Evolutionary conservation across 2,113 vertebrate species (phyloP), one percentile per base, ranked within the genome.

Genomic region (Neolamprologus falcicula): DNA sequence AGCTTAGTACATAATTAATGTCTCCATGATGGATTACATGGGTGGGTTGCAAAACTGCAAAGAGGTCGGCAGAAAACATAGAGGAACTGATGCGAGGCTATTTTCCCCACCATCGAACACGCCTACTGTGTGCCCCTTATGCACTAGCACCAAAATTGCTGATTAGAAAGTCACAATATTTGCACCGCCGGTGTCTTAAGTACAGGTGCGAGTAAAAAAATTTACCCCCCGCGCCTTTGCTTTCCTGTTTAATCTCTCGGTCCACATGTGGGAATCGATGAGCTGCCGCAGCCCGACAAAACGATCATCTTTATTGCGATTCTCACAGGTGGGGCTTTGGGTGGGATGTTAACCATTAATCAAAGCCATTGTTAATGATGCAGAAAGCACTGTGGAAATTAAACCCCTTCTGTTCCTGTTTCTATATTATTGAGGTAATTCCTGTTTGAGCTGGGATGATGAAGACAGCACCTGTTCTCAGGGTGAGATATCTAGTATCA

Each of bases 1-100:
- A 96, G 93, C 90, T 85, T 87, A 81, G 85, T 90, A 92, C 93
- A 94, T 96, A 96, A 97, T 96, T 95, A 96, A 96, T 96, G 95
- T 95, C 96, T 95, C 87, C 61, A 89, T 93, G 94, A 94, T 95
- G 96, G 94, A 95, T 95, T 96, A 92, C 94, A 92, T 50, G n/a
- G 86, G 88, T 92, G 87, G 92, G 82, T 92, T 93, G 92, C 86
- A 92, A 68, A 96, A 94, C 94, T 89, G 90, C 80, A 61, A 92
- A 90, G 89, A 92, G 92, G 93, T 95, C 89, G 82, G 88, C 86
- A 80, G 82, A 93, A 84, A 88, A 68, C 52, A 61, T 93, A 76
- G 93, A 76, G 90, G 90, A 90, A 95, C 83, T 88, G 90, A 95
- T 92, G 93, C 84, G 2, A n/a, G 78, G 92, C 87, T 92, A 79